Evolutionary conservation across 2,888 invertebrate genomes (phyloP), one percentile per base, ranked within the genome.

Genomic region (Sinodicranocentrus sp.): DNA sequence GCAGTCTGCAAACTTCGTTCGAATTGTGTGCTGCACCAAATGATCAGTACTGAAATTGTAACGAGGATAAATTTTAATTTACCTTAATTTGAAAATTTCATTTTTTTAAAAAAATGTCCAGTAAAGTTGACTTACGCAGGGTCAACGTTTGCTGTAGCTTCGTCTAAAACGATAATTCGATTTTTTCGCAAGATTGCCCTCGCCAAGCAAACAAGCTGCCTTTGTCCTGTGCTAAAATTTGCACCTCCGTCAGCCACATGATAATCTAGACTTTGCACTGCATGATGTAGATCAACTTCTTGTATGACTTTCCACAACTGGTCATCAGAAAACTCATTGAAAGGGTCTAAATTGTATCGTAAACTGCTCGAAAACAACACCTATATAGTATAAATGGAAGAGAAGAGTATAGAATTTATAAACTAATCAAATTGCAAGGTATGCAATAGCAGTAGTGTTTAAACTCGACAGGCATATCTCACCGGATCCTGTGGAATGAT

Each of bases 111-210:
- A 33, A 57, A 1, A 26, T 21, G 78, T 78, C 33, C 5, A 3
- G 33, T 33, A 6, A 33, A 6, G 3, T 3, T 33, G 10, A 94
- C 95, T 71, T 89, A 94, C 93, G 95, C 95, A 10, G 95, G 96
- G 91, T 98, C 97, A 6, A 97, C 96, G 90, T 97, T 97, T 1
- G 97, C 97, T 0, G 97, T 97, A n/a, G 97, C 97, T 91, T 98
- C 98, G 90, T 98, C 97, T 89, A 98, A 92, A 87, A 97, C 94
- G 0, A 98, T 92, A 87, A 98, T 94, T 87, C 93, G 94, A 90
- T 97, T 97, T 86, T 95, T 95, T 21, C 95, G 93, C 19, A 98
- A 91, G 88, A 98, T 95, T 33, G 97, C 97, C 15, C 78, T 61
- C 6, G 70, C 79, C n/a, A 84, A 54, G 33, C 73, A 79, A 21